These are phyloP conservation scores for Drusus annulatus DNA, from an alignment of 1,140 invertebrate genomes.

Conservation along the genomic window DNA sequence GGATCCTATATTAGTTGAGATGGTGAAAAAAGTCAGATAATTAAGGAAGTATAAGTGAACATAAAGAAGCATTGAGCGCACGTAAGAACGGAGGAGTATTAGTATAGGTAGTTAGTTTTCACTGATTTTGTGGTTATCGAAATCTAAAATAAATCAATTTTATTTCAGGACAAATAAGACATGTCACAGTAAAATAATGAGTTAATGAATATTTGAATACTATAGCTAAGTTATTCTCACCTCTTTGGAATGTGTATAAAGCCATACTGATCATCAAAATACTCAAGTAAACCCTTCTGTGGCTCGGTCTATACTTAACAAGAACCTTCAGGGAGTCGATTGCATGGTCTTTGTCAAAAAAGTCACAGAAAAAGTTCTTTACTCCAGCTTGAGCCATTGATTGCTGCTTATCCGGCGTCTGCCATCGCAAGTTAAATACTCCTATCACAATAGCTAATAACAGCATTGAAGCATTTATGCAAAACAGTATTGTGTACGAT, in stretches of 20 bases:
- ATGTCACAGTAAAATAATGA: no score
- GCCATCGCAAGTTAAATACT: conserved; percentile 75
- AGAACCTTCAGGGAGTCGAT: conserved; percentile 75
- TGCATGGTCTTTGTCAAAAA: conserved; percentile 80
- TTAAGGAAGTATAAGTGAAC: no score
- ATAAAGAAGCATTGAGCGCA: no score
- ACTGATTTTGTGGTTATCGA: no score
- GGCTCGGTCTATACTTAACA: conserved; percentile 70
- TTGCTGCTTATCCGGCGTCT: conserved; percentile 75
- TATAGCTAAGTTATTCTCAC: conserved; percentile 60
- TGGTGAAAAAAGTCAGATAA: no score
- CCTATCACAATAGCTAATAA: conserved; percentile 76
- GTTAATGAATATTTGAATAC: neutral
- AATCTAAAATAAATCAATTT: no score
- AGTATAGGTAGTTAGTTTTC: no score
- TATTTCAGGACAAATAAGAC: no score
- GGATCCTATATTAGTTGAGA: no score
- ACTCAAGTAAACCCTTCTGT: conserved; percentile 75
- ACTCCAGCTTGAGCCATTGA: conserved; percentile 71
- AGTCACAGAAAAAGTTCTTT: conserved; percentile 76
- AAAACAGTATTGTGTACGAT: conserved; percentile 74
- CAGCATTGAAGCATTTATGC: conserved; percentile 76
- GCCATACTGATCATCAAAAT: conserved; percentile 79
- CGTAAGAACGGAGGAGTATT: no score
- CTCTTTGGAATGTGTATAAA: conserved; percentile 84